These are phyloP conservation scores for Paradisaea rubra DNA, from an alignment of 2,113 vertebrate species.

Conservation along the genomic window DNA sequence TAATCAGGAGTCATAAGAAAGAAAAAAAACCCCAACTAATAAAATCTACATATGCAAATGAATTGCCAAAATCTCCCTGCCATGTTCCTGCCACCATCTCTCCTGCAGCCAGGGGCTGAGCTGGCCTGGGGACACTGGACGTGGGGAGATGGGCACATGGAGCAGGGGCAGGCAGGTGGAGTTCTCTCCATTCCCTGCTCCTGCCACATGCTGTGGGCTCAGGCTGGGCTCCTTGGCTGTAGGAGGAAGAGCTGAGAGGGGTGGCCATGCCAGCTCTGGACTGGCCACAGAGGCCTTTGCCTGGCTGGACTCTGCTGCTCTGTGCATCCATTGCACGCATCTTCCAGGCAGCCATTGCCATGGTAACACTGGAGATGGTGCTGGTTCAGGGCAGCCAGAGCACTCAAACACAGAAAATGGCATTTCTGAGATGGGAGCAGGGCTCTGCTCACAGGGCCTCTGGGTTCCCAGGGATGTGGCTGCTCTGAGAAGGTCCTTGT, in stretches of 20 bases:
- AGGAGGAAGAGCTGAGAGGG: not conserved
- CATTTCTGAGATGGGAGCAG: not conserved
- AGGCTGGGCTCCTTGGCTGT: accelerated
- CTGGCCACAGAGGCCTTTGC: not conserved
- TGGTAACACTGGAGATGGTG: conserved; percentile 15
- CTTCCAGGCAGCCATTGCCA: not conserved
- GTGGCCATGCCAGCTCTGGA: accelerated
- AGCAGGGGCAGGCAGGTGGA: not conserved
- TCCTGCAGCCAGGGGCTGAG: not conserved
- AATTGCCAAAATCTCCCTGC: not conserved
- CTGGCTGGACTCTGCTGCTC: not conserved
- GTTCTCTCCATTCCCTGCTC: not conserved
- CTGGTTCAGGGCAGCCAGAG: not conserved
- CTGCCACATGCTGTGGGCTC: accelerated
- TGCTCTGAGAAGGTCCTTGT: not conserved
- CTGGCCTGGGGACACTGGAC: not conserved
- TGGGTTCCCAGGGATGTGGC: accelerated
- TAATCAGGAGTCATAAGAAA: not conserved
- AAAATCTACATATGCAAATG: not conserved
- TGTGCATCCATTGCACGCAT: accelerated
- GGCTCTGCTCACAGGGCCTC: not conserved
- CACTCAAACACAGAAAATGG: not conserved
- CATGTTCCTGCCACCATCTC: accelerated
- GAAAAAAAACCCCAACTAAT: no score
- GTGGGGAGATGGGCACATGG: accelerated